phyloP scores from a whole-genome alignment of 2,797 vertebrate species.

The Danio choprae region DNA sequence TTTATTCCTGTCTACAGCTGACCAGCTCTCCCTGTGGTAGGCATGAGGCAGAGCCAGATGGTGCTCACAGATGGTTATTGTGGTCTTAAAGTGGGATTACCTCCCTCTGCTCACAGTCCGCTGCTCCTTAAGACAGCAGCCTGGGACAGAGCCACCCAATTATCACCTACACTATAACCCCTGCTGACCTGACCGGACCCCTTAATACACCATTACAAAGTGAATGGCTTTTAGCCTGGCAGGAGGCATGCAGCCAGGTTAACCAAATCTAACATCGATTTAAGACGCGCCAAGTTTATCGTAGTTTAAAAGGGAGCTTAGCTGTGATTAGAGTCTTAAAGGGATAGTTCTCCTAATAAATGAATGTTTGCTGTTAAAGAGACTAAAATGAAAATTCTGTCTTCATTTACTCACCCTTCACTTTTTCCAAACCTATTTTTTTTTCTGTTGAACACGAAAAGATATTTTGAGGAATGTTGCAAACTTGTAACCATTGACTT shows the following conservation, averaged over 20 bases:
- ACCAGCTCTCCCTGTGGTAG: slow-evolving; percentile 38
- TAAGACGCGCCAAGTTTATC: slow-evolving; percentile 10
- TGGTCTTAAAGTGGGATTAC: slow-evolving; percentile 87
- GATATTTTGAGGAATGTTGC: too few relatives aligned
- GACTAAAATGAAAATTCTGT: too few relatives aligned
- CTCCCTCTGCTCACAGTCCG: slow-evolving; percentile 75
- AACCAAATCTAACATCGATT: slow-evolving; percentile 15
- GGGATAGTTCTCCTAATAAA: too few relatives aligned
- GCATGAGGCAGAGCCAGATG: slow-evolving; percentile 78
- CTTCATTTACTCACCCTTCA: too few relatives aligned
- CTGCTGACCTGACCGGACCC: slow-evolving; percentile 48
- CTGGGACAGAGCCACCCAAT: slow-evolving; percentile 74
- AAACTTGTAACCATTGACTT: too few relatives aligned
- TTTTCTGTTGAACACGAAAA: too few relatives aligned
- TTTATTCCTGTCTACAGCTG: slow-evolving; percentile 19
- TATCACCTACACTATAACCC: slow-evolving; percentile 58
- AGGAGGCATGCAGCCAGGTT: slow-evolving; percentile 31
- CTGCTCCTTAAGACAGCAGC: slow-evolving; percentile 71
- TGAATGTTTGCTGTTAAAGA: too few relatives aligned
- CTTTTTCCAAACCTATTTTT: too few relatives aligned
- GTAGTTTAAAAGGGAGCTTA: background rate
- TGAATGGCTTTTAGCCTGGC: slow-evolving; percentile 52
- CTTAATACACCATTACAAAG: slow-evolving; percentile 29
- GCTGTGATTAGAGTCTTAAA: background rate
- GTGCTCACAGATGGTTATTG: slow-evolving; percentile 85